Conservation (phyloP, 2,113 vertebrate species). For the Phylloscopus trochilus region DNA sequence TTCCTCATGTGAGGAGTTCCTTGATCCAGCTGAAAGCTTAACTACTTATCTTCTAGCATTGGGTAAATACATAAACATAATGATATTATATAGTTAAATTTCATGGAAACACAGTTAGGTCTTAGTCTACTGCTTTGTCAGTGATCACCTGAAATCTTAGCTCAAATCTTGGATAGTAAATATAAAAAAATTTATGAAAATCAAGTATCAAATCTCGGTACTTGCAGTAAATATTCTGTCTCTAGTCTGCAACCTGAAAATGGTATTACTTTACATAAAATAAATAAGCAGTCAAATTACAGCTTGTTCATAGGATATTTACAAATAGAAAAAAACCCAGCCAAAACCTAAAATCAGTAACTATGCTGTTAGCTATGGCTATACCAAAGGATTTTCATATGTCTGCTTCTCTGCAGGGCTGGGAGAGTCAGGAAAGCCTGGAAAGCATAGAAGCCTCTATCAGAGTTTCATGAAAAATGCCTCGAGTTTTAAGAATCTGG, state of each 20-base stretch:
- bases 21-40: neutral
- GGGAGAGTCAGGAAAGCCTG: neutral
- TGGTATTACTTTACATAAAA: neutral
- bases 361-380: neutral
- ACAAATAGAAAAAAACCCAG: neutral
- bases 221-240: neutral
- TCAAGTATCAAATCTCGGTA: neutral
- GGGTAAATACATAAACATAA: neutral
- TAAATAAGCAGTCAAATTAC: neutral
- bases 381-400: neutral
- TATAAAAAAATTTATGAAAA: too few species aligned
- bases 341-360: neutral
- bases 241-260: neutral
- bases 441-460: neutral
- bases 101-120: neutral
- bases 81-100: neutral
- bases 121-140: neutral
- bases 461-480: neutral
- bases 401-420: neutral
- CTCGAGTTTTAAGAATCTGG: neutral
- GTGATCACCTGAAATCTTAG: neutral
- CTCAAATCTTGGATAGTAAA: neutral
- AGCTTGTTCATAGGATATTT: neutral
- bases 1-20: neutral
- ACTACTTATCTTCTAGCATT: neutral